These are phyloP conservation scores for Oenanthe oenanthe DNA, from an alignment of 2,113 vertebrate species.

Conservation along the genomic window DNA sequence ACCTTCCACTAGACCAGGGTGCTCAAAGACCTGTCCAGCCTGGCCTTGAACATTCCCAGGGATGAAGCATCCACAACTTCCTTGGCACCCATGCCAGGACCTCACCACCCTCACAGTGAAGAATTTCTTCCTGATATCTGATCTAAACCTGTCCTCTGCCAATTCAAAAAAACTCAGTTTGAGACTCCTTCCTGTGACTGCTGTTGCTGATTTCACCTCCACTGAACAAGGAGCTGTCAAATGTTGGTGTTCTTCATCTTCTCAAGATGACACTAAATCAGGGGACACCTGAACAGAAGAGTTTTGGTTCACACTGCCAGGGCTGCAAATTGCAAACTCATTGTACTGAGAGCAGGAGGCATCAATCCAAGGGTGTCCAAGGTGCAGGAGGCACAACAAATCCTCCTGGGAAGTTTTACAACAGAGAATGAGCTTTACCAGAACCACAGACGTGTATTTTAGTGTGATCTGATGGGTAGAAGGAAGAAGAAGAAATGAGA, in stretches of 20 bases:
- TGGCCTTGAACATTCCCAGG: not conserved
- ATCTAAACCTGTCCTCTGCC: not conserved
- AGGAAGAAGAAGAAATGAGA: not conserved
- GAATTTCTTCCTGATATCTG: not conserved
- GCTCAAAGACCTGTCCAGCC: not conserved
- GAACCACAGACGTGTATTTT: fast-evolving
- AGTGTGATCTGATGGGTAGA: not conserved
- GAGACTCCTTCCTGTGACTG: not conserved
- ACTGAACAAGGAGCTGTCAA: not conserved
- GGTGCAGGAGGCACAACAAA: not conserved
- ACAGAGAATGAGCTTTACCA: not conserved
- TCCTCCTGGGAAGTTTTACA: not conserved
- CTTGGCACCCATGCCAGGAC: too few species aligned
- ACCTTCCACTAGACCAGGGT: not conserved
- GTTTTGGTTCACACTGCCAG: not conserved
- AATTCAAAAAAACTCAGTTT: not conserved
- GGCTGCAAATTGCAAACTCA: not conserved
- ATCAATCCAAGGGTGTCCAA: not conserved
- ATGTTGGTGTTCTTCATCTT: not conserved
- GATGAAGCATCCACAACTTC: not conserved
- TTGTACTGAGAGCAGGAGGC: not conserved
- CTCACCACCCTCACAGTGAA: not conserved
- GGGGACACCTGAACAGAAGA: not conserved
- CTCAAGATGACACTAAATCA: not conserved
- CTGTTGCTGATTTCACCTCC: not conserved